Conservation (phyloP, 1,140 invertebrate species). For the Lanistes nyassanus region DNA sequence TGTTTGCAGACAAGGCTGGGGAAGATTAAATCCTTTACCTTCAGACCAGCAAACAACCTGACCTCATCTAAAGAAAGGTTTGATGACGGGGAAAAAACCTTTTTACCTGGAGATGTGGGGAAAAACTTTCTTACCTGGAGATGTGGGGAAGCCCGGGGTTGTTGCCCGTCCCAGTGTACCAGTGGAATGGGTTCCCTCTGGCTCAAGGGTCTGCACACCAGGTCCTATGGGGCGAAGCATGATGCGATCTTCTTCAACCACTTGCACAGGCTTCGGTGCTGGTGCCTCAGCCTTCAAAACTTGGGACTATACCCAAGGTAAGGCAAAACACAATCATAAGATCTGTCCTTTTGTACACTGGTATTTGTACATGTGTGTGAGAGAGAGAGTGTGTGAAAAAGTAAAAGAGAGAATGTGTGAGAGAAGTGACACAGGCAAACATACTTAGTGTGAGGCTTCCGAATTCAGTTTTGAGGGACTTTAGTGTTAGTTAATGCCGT, state of each 20-base stretch:
- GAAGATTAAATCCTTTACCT: too few relatives aligned
- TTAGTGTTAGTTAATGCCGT: too few relatives aligned
- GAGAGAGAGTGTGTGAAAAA: too few relatives aligned
- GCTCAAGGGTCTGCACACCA: constrained; percentile 62
- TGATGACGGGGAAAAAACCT: neutral
- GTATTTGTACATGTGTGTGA: too few relatives aligned
- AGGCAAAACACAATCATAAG: too few relatives aligned
- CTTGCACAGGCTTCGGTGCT: constrained; percentile 70
- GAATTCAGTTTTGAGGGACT: too few relatives aligned
- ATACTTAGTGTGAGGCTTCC: too few relatives aligned
- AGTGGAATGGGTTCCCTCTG: constrained; percentile 50
- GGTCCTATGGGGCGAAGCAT: constrained; percentile 63
- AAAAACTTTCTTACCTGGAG: constrained; percentile 44
- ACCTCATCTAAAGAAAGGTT: neutral
- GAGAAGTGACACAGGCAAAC: too few relatives aligned
- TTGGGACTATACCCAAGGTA: neutral
- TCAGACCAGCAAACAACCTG: neutral
- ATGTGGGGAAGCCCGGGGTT: constrained; percentile 58
- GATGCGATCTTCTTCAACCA: constrained; percentile 70
- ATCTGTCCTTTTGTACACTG: too few relatives aligned
- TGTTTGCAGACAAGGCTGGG: too few relatives aligned
- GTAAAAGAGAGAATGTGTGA: too few relatives aligned
- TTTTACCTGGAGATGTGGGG: too few relatives aligned
- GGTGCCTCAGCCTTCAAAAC: constrained; percentile 23
- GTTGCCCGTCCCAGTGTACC: constrained; percentile 55